Evolutionary conservation across 2,113 vertebrate species (phyloP), one percentile per base, ranked within the genome.

Genomic region (Ariopsis seemanni): DNA sequence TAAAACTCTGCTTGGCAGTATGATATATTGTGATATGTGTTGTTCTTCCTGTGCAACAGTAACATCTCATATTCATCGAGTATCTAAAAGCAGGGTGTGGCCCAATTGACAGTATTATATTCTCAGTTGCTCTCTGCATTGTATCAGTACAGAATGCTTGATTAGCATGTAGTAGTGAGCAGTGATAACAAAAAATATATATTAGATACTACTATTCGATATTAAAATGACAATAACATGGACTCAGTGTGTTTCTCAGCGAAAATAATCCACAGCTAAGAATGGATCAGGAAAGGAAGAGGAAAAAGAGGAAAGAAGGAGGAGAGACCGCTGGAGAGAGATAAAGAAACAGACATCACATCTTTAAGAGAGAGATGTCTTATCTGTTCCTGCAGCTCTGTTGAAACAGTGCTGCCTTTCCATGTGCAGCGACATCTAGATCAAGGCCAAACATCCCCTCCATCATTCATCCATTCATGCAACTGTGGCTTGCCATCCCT

Each of bases 391-490:
- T 62, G 80, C 18, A 85, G 71, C 18, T 83, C 69, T 77, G 81
- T 11, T 17, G 11, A 77, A 84, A 60, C 58, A 62, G 42, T 63
- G 6, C 8, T 86, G 72, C 86, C 71, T 72, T 69, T 80, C 82
- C 48, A 72, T 52, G 22, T 86, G 77, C 78, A 82, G 71, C 88
- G 85, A 85, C 83, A 87, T 90, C 88, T 86, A 88, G 87, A 90
- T 90, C 81, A 90, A 62, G 84, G 57, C 65, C n/a, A 84, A 55
- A 48, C 58, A 62, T 27, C 34, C 11, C 53, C 34, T 80, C 53
- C 34, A 2, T 30, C 86, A 87, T 48, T 82, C 75, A 74, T 55
- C n/a, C 1, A 34, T 67, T 48, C 5, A 58, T 27, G 25, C 22
- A 75, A 9, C 10, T 12, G 22, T 62, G 48, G 10, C 48, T 22